phyloP scores from a whole-genome alignment of 1,140 invertebrate genomes.

The Trichonephila clavata region DNA sequence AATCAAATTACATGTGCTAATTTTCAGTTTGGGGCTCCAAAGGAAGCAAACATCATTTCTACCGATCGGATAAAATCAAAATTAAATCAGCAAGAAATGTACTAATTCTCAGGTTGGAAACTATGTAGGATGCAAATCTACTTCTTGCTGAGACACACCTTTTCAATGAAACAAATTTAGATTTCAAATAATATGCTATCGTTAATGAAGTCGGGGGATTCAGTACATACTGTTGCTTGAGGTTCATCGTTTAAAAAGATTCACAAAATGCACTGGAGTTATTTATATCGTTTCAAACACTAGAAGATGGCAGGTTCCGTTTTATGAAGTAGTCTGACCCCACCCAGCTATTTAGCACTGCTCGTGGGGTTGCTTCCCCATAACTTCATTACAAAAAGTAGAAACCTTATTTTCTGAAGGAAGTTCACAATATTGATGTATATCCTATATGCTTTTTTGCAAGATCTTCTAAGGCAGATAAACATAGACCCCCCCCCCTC shows the following conservation, averaged over 20 bases:
- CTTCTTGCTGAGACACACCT: neutral
- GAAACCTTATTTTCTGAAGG: slow-evolving; percentile 47
- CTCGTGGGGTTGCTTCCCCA: slow-evolving; percentile 13
- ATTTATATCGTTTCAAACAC: slow-evolving; percentile 21
- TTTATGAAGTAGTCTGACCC: slow-evolving; percentile 50
- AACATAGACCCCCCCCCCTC: neutral
- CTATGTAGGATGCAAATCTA: no score
- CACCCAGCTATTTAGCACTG: slow-evolving; percentile 52
- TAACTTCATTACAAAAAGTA: slow-evolving; percentile 61
- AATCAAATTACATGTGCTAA: neutral
- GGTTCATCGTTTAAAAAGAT: neutral
- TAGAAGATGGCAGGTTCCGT: slow-evolving; percentile 21
- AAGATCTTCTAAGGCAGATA: slow-evolving; percentile 42
- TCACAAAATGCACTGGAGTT: slow-evolving; percentile 4
- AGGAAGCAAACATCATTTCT: no score
- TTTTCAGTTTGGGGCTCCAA: neutral
- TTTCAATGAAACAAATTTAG: neutral
- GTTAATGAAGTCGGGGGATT: no score
- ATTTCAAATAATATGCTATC: no score
- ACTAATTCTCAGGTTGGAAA: neutral
- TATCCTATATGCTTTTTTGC: slow-evolving; percentile 38
- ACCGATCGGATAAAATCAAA: neutral
- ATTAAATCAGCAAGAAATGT: neutral
- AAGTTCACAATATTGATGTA: slow-evolving; percentile 50
- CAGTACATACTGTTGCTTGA: neutral